phyloP scores from a whole-genome alignment of 1,140 invertebrate genomes.

The Macrocentrus cingulum region DNA sequence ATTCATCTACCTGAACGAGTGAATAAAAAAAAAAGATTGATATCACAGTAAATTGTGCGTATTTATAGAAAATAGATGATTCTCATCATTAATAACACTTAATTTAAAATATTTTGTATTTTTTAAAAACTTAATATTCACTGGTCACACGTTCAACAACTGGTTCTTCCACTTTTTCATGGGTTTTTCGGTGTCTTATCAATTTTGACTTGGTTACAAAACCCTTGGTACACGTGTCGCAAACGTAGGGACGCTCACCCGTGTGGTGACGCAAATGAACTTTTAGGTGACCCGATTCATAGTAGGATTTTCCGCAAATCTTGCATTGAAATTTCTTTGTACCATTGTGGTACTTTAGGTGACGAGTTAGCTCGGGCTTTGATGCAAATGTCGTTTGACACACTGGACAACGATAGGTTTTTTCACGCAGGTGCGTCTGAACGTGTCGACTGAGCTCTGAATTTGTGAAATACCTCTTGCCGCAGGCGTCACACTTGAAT shows the following conservation, averaged over 20 bases:
- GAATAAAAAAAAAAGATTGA: no score
- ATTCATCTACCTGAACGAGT: no score
- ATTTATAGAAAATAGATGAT: no score
- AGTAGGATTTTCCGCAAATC: constrained; percentile 45
- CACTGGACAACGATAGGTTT: constrained; percentile 37
- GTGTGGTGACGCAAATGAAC: constrained; percentile 60
- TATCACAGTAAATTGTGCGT: no score
- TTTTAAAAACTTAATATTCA: no score
- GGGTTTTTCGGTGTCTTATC: constrained; percentile 40
- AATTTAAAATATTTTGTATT: no score
- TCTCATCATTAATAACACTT: no score
- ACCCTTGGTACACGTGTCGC: constrained; percentile 48
- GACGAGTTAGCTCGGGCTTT: constrained; percentile 41
- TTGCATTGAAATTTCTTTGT: constrained; percentile 59
- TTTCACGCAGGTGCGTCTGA: constrained; percentile 38
- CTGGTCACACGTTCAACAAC: no score
- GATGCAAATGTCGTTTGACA: constrained; percentile 42
- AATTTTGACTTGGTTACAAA: constrained; percentile 48
- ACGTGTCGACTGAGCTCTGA: constrained; percentile 41
- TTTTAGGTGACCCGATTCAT: constrained; percentile 56
- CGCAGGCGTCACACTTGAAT: constrained; percentile 36
- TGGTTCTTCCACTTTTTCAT: constrained; percentile 19
- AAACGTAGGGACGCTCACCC: constrained; percentile 56
- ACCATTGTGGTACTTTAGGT: constrained; percentile 42
- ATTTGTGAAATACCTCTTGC: constrained; percentile 42